Conservation (phyloP, 2,797 vertebrate genomes). For the Florisuga fusca region DNA sequence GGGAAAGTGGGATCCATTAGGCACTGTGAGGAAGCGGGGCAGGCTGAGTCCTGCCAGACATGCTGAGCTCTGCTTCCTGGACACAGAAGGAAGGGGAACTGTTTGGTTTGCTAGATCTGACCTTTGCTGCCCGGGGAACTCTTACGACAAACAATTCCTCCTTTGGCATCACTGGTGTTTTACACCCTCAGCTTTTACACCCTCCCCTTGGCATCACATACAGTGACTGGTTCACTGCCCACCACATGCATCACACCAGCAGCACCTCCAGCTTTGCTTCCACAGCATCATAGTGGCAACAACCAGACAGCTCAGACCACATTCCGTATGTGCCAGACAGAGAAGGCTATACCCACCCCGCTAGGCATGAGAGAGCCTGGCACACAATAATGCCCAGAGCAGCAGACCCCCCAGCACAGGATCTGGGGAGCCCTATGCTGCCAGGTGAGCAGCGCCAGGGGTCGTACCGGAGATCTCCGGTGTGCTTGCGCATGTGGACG, state of each 20-base stretch:
- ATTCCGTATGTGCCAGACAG: not conserved
- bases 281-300: not conserved
- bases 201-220: not conserved
- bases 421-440: not conserved
- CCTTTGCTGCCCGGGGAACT: not conserved
- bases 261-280: not conserved
- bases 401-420: not conserved
- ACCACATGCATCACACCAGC: fast-evolving
- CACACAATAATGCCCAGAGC: not conserved
- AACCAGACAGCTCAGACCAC: not conserved
- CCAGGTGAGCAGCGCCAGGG: not conserved
- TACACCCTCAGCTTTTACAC: not conserved
- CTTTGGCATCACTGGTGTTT: not conserved
- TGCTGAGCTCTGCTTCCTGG: fast-evolving
- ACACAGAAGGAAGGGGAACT: not conserved
- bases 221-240: fast-evolving
- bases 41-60: not conserved
- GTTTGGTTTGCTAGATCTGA: fast-evolving
- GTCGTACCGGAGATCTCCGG: constrained; percentile 91
- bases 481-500: constrained; percentile 97
- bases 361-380: not conserved
- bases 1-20: not conserved
- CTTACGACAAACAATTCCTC: not conserved
- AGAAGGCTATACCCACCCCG: not conserved
- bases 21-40: fast-evolving